Percentiles rank a stretch among this genome's conserved stretches.
phyloP scores from a whole-genome alignment of 2,797 vertebrate genomes.

The Halcyon chelicuti region DNA sequence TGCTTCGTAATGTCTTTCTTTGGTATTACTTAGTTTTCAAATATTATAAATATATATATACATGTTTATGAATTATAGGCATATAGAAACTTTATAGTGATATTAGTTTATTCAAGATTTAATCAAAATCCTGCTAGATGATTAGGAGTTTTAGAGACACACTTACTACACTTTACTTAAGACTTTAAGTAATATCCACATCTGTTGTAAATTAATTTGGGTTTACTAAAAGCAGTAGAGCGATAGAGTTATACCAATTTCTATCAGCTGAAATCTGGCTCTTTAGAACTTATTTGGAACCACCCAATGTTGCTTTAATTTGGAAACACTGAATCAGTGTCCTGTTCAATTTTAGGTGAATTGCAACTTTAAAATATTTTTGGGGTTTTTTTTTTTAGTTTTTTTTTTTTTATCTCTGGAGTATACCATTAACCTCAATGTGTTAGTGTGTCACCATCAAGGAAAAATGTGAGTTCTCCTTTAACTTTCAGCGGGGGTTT shows the following conservation, averaged over 20 bases:
- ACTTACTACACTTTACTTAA: background rate
- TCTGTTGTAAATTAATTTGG: slow-evolving; percentile 19
- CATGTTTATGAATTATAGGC: background rate
- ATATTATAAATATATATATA: background rate
- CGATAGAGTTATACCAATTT: background rate
- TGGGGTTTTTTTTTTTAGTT: background rate
- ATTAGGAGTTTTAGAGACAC: background rate
- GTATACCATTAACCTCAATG: background rate
- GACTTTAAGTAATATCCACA: background rate
- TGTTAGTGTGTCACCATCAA: slow-evolving; percentile 34
- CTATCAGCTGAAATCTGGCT: background rate
- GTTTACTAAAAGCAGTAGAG: background rate
- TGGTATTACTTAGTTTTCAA: background rate
- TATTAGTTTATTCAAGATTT: background rate
- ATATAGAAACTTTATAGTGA: background rate
- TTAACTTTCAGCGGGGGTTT: background rate
- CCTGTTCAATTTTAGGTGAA: slow-evolving; percentile 28
- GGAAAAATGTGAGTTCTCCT: slow-evolving; percentile 37
- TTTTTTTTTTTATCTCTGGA: background rate
- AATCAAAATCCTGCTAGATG: background rate
- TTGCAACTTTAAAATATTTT: background rate
- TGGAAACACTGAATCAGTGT: slow-evolving; percentile 36
- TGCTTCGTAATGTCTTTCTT: background rate
- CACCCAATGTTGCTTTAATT: background rate
- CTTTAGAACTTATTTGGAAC: background rate